These are phyloP conservation scores for Lordiphosa clarofinis DNA, from an alignment of 1,140 invertebrate species.

Conservation along the genomic window DNA sequence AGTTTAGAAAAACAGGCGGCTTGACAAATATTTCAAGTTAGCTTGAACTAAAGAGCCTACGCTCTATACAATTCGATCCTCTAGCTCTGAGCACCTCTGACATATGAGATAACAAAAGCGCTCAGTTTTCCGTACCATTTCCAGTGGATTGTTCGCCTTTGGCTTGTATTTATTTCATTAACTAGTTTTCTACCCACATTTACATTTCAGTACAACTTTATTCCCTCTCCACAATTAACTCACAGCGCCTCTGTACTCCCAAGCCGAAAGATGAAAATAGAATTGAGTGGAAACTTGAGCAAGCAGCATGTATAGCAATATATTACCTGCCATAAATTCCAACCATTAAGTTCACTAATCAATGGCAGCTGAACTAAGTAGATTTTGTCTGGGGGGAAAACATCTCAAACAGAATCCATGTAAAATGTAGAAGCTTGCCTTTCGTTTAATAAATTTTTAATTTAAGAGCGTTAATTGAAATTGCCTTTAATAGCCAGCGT, in stretches of 20 bases:
- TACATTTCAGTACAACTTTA: too few species aligned
- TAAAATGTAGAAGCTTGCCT: not conserved
- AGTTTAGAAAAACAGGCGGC: too few species aligned
- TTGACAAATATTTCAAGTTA: too few species aligned
- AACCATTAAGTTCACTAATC: conserved; percentile 27
- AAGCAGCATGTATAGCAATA: conserved; percentile 12
- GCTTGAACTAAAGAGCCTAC: too few species aligned
- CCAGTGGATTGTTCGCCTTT: too few species aligned
- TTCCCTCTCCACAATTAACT: too few species aligned
- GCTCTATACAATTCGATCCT: too few species aligned
- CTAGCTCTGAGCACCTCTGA: too few species aligned
- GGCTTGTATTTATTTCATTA: too few species aligned
- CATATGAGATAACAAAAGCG: too few species aligned
- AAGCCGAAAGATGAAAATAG: conserved; percentile 11
- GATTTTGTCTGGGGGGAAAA: conserved; percentile 8
- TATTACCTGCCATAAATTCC: conserved; percentile 38
- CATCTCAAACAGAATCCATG: conserved; percentile 7
- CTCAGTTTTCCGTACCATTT: too few species aligned
- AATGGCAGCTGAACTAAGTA: conserved; percentile 24
- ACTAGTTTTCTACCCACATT: too few species aligned
- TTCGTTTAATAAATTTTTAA: conserved; percentile 11
- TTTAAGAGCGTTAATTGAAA: conserved; percentile 51
- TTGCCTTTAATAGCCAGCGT: conserved; percentile 19
- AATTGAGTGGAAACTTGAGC: not conserved
- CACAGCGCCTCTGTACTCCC: not conserved